These are phyloP conservation scores for Gastrophysa polygoni DNA, from an alignment of 2,888 invertebrate species.

Conservation along the genomic window DNA sequence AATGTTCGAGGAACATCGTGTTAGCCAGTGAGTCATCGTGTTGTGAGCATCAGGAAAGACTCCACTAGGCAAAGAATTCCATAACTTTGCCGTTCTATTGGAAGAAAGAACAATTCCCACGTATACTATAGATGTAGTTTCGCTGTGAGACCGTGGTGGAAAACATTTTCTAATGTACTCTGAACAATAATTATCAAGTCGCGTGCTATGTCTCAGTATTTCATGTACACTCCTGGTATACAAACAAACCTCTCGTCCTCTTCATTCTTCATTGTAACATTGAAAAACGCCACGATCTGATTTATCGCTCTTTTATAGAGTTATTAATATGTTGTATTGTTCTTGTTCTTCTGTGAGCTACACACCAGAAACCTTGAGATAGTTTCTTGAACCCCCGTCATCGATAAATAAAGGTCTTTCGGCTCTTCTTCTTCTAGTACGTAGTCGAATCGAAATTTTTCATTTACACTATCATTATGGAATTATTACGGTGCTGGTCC, in stretches of 20 bases:
- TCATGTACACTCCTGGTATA: conserved; percentile 14
- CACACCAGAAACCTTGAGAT: conserved; percentile 26
- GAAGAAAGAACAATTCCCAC: no score
- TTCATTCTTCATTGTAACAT: conserved; percentile 21
- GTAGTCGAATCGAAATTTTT: neutral
- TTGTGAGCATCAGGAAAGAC: no score
- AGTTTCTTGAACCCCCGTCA: conserved; percentile 20
- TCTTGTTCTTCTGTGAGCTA: conserved; percentile 25
- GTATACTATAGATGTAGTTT: no score
- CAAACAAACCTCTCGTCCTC: conserved; percentile 2
- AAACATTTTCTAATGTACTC: neutral
- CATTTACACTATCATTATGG: neutral
- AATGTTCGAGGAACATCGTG: no score
- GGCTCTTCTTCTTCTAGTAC: no score
- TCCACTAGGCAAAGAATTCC: no score
- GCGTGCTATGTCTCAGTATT: neutral
- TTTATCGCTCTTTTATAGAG: conserved; percentile 27
- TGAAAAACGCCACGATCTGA: conserved; percentile 26
- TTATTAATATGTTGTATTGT: conserved; percentile 31
- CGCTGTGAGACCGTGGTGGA: no score
- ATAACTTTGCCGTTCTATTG: no score
- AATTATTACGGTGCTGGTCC: neutral
- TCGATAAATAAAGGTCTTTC: conserved; percentile 1
- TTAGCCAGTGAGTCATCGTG: no score
- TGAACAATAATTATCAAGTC: neutral